A percentile compares a stretch with the other conserved stretches of the same genome.
Evolutionary conservation across 1,140 invertebrate species (phyloP).

Genomic region (Halesus radiatus): DNA sequence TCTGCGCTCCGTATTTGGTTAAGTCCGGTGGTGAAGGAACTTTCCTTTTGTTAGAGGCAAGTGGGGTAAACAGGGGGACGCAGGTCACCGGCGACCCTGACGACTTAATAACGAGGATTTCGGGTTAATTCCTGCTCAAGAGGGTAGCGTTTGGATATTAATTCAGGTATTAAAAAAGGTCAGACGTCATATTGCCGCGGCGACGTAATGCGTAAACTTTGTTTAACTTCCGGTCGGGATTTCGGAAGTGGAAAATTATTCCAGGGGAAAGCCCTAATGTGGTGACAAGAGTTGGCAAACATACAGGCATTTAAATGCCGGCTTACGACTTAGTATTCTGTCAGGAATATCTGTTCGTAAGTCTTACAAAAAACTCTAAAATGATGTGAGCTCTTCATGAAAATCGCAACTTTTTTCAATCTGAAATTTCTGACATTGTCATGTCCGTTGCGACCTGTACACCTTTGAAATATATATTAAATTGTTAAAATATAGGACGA

Average conservation of each 20-base stretch:
- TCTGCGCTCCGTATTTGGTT: slow-evolving; percentile 26
- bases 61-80: neutral
- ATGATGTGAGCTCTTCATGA: too few species aligned
- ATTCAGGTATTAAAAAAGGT: slow-evolving; percentile 49
- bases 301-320: too few species aligned
- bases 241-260: slow-evolving; percentile 23
- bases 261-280: neutral
- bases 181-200: slow-evolving; percentile 28
- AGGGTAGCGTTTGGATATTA: slow-evolving; percentile 28
- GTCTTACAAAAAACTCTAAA: too few species aligned
- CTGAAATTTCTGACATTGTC: too few species aligned
- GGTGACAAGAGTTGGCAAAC: neutral
- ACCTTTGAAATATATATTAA: too few species aligned
- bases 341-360: too few species aligned
- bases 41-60: slow-evolving; percentile 20
- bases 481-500: too few species aligned
- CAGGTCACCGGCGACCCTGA: slow-evolving; percentile 31
- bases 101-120: slow-evolving; percentile 53
- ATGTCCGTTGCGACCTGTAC: too few species aligned
- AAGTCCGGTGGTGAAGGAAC: neutral
- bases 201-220: slow-evolving; percentile 29
- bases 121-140: slow-evolving; percentile 51
- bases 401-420: too few species aligned
- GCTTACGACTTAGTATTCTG: too few species aligned
- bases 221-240: slow-evolving; percentile 6